Evolutionary conservation across 2,797 vertebrate genomes (phyloP).

Genomic region (Fringilla coelebs): DNA sequence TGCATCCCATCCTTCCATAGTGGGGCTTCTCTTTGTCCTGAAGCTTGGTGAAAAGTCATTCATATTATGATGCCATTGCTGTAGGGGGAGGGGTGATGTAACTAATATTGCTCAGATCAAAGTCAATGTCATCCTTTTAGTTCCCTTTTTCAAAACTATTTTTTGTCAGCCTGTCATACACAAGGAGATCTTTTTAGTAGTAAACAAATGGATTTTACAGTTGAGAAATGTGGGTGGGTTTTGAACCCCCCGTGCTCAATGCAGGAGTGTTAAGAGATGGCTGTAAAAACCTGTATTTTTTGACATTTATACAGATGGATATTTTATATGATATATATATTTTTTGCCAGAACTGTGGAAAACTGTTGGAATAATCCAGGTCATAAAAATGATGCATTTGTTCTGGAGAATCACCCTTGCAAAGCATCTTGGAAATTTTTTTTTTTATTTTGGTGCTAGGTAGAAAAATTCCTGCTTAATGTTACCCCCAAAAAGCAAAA

Average conservation of each 20-base stretch:
- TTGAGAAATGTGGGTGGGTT: background rate
- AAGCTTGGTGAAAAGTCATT: background rate
- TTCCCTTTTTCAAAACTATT: background rate
- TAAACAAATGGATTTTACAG: background rate
- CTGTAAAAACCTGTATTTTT: background rate
- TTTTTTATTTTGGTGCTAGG: background rate
- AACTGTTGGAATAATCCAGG: background rate
- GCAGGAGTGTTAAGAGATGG: background rate
- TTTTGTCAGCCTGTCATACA: background rate
- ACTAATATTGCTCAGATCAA: background rate
- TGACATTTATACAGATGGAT: background rate
- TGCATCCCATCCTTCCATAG: background rate
- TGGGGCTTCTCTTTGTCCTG: background rate
- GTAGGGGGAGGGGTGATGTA: fast-evolving
- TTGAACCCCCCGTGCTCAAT: background rate
- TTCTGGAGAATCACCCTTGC: background rate
- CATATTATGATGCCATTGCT: background rate
- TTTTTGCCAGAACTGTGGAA: background rate
- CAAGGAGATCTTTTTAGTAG: background rate
- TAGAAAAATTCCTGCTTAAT: background rate
- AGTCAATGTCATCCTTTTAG: background rate
- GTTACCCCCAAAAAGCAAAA: background rate
- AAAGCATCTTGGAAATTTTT: background rate
- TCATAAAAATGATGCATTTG: background rate
- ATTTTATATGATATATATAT: background rate